These are phyloP conservation scores for Seira ritae DNA, from an alignment of 2,888 invertebrate species.

Conservation along the genomic window DNA sequence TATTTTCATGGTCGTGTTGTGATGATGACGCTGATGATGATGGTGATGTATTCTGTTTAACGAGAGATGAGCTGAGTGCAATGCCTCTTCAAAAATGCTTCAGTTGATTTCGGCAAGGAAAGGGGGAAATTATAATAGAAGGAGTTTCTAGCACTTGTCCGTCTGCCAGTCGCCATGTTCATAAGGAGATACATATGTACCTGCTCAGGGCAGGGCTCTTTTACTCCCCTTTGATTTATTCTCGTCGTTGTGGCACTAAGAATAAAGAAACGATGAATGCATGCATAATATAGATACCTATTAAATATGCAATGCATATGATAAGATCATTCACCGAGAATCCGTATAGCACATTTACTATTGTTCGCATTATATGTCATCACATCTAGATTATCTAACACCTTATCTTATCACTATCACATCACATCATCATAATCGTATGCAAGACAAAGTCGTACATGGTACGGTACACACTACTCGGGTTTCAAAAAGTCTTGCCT, in stretches of 20 bases:
- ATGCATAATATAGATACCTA: no score
- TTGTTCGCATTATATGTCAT: no score
- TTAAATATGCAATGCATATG: no score
- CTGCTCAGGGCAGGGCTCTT: background rate
- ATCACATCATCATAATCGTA: no score
- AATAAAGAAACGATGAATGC: no score
- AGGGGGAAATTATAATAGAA: background rate
- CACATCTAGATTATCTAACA: no score
- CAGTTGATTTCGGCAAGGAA: background rate
- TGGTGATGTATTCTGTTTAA: constrained; percentile 12
- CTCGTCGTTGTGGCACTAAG: background rate
- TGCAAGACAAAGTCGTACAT: no score
- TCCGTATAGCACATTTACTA: no score
- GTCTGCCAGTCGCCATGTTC: background rate
- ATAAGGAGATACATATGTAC: background rate
- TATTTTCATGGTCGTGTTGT: constrained; percentile 30
- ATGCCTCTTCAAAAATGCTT: constrained; percentile 37
- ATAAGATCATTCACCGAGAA: no score
- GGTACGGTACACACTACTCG: no score
- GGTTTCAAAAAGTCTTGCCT: no score
- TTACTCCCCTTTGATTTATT: background rate
- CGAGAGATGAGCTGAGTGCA: constrained; percentile 26
- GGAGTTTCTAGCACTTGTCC: background rate
- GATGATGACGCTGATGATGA: background rate
- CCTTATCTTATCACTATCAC: no score